phyloP scores from a whole-genome alignment of 2,113 vertebrate species.

The Brachyistius frenatus region DNA sequence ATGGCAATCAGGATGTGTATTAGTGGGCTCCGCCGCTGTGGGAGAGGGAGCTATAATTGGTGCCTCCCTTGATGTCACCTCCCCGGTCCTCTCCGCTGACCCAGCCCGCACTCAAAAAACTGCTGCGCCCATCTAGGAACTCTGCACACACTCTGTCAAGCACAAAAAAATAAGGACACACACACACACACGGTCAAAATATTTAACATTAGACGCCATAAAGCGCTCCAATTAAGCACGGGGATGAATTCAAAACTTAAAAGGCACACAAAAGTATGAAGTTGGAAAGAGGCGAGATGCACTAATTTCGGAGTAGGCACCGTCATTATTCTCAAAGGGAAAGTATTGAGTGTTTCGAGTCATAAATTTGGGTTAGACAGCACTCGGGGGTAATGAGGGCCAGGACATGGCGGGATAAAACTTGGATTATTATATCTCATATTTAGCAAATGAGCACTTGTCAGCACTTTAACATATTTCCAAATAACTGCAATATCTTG shows the following conservation, averaged over 20 bases:
- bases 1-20: conserved; percentile 72
- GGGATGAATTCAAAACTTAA: background rate
- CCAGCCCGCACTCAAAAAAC: conserved; percentile 63
- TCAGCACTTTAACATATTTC: background rate
- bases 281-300: background rate
- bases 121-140: conserved; percentile 40
- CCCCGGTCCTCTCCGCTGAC: conserved; percentile 46
- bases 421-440: conserved; percentile 40
- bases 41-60: conserved; percentile 75
- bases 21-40: conserved; percentile 63
- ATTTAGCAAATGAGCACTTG: conserved; percentile 18
- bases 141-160: background rate
- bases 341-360: conserved; percentile 23
- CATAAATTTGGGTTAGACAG: conserved; percentile 41
- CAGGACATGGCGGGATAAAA: conserved; percentile 12
- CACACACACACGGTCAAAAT: background rate
- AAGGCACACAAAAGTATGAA: background rate
- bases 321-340: conserved; percentile 9
- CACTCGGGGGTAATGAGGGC: conserved; percentile 43
- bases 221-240: background rate
- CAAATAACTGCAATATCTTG: background rate
- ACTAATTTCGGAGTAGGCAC: background rate
- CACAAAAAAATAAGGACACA: background rate
- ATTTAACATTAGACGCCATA: background rate
- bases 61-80: conserved; percentile 68